These are phyloP conservation scores for Tricholauxania praeusta DNA, from an alignment of 2,888 invertebrate species.

Conservation along the genomic window DNA sequence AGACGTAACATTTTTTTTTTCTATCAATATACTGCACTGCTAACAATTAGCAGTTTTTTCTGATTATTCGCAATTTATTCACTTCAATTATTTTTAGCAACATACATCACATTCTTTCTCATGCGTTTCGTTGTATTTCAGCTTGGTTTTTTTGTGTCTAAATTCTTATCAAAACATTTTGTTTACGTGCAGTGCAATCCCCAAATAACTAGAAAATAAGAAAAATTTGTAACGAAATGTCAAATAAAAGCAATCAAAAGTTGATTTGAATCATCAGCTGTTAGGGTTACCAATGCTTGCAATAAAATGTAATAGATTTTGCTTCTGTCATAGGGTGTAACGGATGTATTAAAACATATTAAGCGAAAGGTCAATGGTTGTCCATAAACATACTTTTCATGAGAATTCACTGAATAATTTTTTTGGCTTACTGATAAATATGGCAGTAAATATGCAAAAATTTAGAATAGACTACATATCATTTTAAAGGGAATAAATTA, in stretches of 20 bases:
- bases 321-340: no score
- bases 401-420: no score
- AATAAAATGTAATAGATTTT: not conserved
- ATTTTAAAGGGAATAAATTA: no score
- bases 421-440: no score
- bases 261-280: not conserved
- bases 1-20: constrained; percentile 39
- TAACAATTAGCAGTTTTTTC: not conserved
- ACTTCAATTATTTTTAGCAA: not conserved
- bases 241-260: not conserved
- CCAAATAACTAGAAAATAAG: not conserved
- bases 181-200: constrained; percentile 18
- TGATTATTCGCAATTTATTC: not conserved
- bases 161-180: constrained; percentile 18
- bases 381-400: no score
- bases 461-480: no score
- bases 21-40: no score
- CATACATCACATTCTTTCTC: not conserved
- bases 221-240: not conserved
- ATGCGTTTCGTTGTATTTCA: no score
- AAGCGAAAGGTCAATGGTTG: no score
- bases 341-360: no score
- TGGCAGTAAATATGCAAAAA: no score
- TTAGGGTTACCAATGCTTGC: not conserved
- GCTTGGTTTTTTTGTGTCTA: not conserved